A percentile compares a stretch with the other conserved stretches of the same genome.
Evolutionary conservation across 2,113 vertebrate species (phyloP).

Genomic region (Aythya baeri): DNA sequence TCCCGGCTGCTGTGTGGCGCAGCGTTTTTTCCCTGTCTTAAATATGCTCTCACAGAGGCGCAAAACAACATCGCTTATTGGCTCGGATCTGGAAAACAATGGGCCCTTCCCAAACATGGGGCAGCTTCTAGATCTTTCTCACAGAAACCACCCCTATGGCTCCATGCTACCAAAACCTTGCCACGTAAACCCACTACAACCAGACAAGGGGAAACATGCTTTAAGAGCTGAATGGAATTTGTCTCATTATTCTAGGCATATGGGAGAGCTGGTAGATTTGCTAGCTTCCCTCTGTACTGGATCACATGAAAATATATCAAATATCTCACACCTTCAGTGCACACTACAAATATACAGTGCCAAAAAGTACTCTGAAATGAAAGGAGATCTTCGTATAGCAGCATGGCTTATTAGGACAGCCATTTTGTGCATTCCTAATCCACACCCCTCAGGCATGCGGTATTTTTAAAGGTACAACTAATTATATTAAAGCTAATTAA

Average conservation of each 20-base stretch:
- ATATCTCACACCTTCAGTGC: too few species aligned
- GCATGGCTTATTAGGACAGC: neutral
- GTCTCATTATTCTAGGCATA: neutral
- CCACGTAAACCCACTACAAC: too few species aligned
- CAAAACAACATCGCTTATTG: too few species aligned
- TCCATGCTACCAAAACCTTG: too few species aligned
- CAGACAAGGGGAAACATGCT: neutral
- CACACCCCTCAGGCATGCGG: neutral
- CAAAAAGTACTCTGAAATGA: neutral
- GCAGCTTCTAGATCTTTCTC: too few species aligned
- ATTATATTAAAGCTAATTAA: neutral
- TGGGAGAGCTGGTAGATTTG: neutral
- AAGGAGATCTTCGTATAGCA: neutral
- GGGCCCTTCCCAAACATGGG: too few species aligned
- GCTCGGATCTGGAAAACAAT: too few species aligned
- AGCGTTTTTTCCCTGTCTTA: too few species aligned
- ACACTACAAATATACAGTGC: neutral
- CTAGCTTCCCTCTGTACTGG: neutral
- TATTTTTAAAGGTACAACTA: neutral
- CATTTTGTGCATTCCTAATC: neutral
- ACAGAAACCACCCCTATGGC: too few species aligned
- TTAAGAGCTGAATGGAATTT: neutral
- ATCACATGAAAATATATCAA: neutral
- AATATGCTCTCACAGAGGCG: too few species aligned
- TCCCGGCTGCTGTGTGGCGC: too few species aligned